Evolutionary conservation across 2,888 invertebrate species (phyloP).

Genomic region (Nematopogon swammerdamellus): DNA sequence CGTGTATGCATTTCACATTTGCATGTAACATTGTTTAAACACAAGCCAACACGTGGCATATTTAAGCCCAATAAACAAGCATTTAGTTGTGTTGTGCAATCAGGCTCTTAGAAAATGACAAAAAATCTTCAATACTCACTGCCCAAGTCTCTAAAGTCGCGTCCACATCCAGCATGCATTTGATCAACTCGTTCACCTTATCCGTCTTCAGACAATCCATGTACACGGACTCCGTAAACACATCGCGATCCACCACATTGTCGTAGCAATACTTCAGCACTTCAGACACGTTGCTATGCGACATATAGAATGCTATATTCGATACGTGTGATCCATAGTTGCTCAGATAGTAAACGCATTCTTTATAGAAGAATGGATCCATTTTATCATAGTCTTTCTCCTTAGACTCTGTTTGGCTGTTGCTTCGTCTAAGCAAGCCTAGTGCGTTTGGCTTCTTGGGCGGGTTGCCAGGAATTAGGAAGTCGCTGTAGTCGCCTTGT

Average conservation of each 20-base stretch:
- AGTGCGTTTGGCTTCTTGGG: conserved; percentile 42
- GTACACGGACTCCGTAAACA: conserved; percentile 71
- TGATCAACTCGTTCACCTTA: conserved; percentile 56
- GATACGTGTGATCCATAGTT: conserved; percentile 76
- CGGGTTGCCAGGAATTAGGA: conserved; percentile 33
- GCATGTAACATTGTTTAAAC: too few relatives aligned
- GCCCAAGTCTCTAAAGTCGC: conserved; percentile 66
- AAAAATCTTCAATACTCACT: conserved; percentile 46
- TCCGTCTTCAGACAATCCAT: conserved; percentile 66
- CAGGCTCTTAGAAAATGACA: too few relatives aligned
- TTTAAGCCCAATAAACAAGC: too few relatives aligned
- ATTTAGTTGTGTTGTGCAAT: too few relatives aligned
- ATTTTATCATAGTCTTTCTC: conserved; percentile 34
- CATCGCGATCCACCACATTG: conserved; percentile 64
- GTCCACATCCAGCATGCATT: conserved; percentile 64
- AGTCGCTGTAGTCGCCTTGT: conserved; percentile 54
- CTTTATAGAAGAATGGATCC: conserved; percentile 64
- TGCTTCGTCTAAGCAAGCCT: conserved; percentile 37
- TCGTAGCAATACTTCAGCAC: conserved; percentile 69
- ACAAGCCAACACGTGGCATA: too few relatives aligned
- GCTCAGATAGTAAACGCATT: conserved; percentile 78
- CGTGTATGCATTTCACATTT: too few relatives aligned
- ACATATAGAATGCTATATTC: conserved; percentile 72
- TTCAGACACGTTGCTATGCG: conserved; percentile 65
- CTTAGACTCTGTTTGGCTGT: conserved; percentile 32